Evolutionary conservation across 2,113 vertebrate species (phyloP), one percentile per base, ranked within the genome.

Genomic region (Melanerpes formicivorus): DNA sequence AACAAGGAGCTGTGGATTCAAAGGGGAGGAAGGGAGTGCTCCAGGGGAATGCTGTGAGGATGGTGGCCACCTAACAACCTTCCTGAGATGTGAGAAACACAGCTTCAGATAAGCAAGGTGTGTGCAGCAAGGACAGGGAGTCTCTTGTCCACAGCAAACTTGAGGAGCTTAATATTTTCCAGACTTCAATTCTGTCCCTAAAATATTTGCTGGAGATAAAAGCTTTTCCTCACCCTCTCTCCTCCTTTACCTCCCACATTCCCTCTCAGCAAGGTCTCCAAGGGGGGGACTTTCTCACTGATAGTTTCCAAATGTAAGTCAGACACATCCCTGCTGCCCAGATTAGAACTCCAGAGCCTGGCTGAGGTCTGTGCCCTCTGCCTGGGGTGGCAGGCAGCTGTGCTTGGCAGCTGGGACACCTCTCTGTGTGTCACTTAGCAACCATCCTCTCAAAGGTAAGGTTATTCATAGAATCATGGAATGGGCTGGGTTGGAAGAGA

Each of bases 141-240:
- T 12, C 42, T 59, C 37, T 66, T 80, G 18, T 64, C 60, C 79
- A 32, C n/a, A 10, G 2, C 19, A 66, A 80, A 29, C 42, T 37
- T 79, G 3, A 56, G 3, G 19, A 80, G 27, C 19, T 85, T 94
- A 70, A 88, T 88, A 54, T 90, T 87, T 95, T 93, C 92, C 93
- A 95, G 90, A 80, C 85, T 83, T 29, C 52, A 84, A 15, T 56
- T 25, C 77, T 82, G 23, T 46, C 5, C 67, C 73, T 44, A 17
- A 63, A 48, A 65, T n/a, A 13, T 19, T 48, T 62, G 56, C 18
- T 46, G 48, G 3, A 85, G 88, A 86, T 94, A 88, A 90, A 95
- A 91, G 65, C 69, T 69, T 90, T 83, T 93, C 93, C 87, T 93
- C 85, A 29, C 79, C 40, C 66, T 81, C 42, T 71, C 79, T 70